phyloP scores from a whole-genome alignment of 1,140 invertebrate genomes.

The Drosophila sturtevanti region DNA sequence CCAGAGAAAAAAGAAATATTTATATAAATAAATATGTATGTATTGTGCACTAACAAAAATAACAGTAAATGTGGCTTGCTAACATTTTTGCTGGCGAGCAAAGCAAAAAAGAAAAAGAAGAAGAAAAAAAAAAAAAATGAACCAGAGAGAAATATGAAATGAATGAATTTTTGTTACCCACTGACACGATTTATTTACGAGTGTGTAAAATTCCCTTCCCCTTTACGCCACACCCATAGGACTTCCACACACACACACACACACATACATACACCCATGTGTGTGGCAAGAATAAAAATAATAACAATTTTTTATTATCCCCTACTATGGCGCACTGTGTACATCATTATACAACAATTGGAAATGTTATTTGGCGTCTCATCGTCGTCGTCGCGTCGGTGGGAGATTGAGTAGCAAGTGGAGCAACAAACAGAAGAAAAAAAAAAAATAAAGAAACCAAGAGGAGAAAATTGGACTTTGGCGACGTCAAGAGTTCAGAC shows the following conservation, averaged over 20 bases:
- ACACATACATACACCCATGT: not conserved
- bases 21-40: conserved; percentile 26
- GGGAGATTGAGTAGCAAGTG: conserved; percentile 7
- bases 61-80: conserved; percentile 73
- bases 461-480: conserved; percentile 33
- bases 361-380: conserved; percentile 75
- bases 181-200: conserved; percentile 81
- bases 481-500: conserved; percentile 39
- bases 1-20: not conserved
- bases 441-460: not conserved
- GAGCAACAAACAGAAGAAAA: not conserved
- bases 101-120: not conserved
- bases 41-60: conserved; percentile 67
- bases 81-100: conserved; percentile 52
- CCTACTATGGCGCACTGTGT: conserved; percentile 62
- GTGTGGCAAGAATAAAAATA: conserved; percentile 49
- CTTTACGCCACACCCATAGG: conserved; percentile 25
- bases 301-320: conserved; percentile 77
- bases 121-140: conserved; percentile 12
- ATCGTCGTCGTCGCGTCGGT: conserved; percentile 28
- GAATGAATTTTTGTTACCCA: conserved; percentile 81
- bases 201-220: conserved; percentile 55
- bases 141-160: conserved; percentile 71
- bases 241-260: conserved; percentile 33
- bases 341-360: conserved; percentile 80